phyloP scores from a whole-genome alignment of 2,797 vertebrate genomes.

The Sebastes paucispinis region DNA sequence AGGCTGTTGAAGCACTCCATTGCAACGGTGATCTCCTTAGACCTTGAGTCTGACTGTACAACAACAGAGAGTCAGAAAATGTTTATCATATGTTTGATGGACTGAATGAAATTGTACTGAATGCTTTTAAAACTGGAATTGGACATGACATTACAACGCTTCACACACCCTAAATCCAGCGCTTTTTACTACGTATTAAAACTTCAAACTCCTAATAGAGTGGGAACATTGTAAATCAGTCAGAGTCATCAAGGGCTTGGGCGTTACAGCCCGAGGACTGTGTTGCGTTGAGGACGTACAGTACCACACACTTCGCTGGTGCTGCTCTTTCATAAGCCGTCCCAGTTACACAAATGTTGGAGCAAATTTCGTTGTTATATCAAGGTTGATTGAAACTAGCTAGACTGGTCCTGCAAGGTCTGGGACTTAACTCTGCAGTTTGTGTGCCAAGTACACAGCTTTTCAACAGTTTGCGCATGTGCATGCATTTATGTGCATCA shows the following conservation, averaged over 20 bases:
- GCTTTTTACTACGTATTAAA: not conserved
- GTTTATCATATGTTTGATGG: not conserved
- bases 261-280: slow-evolving; percentile 45
- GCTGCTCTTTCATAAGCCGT: not conserved
- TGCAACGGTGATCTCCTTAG: slow-evolving; percentile 47
- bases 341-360: slow-evolving; percentile 19
- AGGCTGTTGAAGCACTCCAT: slow-evolving; percentile 88
- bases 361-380: slow-evolving; percentile 61
- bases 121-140: not conserved
- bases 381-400: slow-evolving; percentile 55
- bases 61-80: not conserved
- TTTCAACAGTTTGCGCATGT: not conserved
- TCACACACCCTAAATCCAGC: not conserved
- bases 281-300: not conserved
- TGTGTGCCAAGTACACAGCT: slow-evolving; percentile 11
- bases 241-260: not conserved
- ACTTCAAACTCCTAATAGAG: not conserved
- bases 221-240: not conserved
- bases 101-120: not conserved
- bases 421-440: slow-evolving; percentile 44
- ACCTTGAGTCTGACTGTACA: not conserved
- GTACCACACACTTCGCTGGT: not conserved
- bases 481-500: not conserved
- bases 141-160: not conserved
- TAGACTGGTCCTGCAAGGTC: slow-evolving; percentile 62